phyloP scores from a whole-genome alignment of 2,113 vertebrate genomes.

The Ptilorrhoa leucosticta region DNA sequence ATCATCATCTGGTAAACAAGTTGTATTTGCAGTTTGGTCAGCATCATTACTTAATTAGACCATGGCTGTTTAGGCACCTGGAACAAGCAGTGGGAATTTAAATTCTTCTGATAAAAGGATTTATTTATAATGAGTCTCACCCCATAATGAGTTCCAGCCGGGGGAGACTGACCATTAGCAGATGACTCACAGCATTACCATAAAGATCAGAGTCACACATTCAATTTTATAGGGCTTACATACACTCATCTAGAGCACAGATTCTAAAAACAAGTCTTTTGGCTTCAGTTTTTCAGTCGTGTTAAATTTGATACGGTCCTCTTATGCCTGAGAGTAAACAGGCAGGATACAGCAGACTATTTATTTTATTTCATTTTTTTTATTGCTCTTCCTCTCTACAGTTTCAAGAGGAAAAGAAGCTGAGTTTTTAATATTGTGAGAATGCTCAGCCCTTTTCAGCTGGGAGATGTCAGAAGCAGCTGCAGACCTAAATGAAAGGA shows the following conservation, averaged over 20 bases:
- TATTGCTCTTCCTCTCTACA: constrained; percentile 20
- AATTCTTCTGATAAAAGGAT: constrained; percentile 61
- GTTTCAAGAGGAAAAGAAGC: constrained; percentile 22
- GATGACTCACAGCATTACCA: constrained; percentile 30
- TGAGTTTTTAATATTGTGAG: constrained; percentile 56
- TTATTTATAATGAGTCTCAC: constrained; percentile 59
- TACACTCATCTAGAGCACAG: not conserved
- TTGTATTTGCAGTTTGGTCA: constrained; percentile 4
- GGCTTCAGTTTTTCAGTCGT: not conserved
- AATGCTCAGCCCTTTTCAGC: constrained; percentile 37
- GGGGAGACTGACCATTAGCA: constrained; percentile 29
- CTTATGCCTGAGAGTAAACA: constrained; percentile 17
- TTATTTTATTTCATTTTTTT: constrained; percentile 13
- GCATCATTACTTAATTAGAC: constrained; percentile 61
- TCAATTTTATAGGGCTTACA: not conserved
- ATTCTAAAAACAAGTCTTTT: constrained; percentile 28
- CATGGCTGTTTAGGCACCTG: constrained; percentile 47
- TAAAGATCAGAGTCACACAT: constrained; percentile 16
- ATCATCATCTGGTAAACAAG: constrained; percentile 4
- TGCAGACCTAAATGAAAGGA: constrained; percentile 58
- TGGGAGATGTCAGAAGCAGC: constrained; percentile 58
- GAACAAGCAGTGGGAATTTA: constrained; percentile 41
- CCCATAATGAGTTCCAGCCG: constrained; percentile 10
- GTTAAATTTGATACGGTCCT: not conserved
- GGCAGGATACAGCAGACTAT: not conserved